phyloP scores from a whole-genome alignment of 2,888 invertebrate species.

The Drosophila antonietae region DNA sequence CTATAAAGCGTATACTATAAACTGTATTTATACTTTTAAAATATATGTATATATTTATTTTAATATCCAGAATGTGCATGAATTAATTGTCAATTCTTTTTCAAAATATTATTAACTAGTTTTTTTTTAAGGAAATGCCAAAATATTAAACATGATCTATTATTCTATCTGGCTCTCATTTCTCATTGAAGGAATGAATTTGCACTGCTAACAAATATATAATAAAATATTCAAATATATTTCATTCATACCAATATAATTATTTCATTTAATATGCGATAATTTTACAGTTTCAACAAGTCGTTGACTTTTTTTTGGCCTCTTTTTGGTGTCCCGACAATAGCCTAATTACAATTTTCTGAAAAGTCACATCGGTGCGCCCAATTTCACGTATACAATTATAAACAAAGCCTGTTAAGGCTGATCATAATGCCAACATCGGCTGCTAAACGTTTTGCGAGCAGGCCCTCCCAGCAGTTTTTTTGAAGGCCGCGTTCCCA shows the following conservation, averaged over 20 bases:
- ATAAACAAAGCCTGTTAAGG: constrained; percentile 24
- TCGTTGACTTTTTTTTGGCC: background rate
- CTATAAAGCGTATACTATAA: background rate
- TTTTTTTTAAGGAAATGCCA: too few species aligned
- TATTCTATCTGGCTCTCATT: too few species aligned
- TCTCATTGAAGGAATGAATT: too few species aligned
- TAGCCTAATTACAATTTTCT: constrained; percentile 27
- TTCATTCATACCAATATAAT: background rate
- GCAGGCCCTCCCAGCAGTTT: constrained; percentile 35
- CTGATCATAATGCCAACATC: constrained; percentile 45
- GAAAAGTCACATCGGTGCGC: constrained; percentile 52
- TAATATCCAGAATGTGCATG: too few species aligned
- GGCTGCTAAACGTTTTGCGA: constrained; percentile 51
- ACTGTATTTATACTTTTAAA: too few species aligned
- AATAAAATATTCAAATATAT: background rate
- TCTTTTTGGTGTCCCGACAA: background rate
- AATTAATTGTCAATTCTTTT: too few species aligned
- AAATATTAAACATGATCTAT: too few species aligned
- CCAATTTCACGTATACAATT: constrained; percentile 37
- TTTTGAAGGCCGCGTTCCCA: constrained; percentile 43
- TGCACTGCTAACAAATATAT: too few species aligned
- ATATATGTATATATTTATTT: too few species aligned
- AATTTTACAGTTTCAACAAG: background rate
- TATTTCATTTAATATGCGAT: background rate
- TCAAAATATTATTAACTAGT: too few species aligned